A percentile compares a stretch with the other conserved stretches of the same genome.
Evolutionary conservation across 2,888 invertebrate genomes (phyloP).

Genomic region (Clistopyga incitator): DNA sequence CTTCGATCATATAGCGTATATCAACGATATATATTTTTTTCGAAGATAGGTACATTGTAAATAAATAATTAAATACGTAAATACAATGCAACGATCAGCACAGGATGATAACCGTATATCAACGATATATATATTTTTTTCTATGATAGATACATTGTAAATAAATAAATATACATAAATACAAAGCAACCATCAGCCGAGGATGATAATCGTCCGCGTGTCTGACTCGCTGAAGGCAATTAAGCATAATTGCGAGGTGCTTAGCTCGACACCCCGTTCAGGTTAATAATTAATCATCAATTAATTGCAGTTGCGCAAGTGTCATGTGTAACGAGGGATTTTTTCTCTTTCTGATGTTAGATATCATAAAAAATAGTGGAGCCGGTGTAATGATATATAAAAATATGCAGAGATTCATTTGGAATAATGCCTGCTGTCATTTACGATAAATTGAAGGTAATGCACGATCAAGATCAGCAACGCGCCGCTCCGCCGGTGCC

Average conservation of each 20-base stretch:
- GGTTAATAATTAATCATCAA: constrained; percentile 58
- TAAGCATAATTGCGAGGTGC: constrained; percentile 56
- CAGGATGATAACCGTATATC: constrained; percentile 27
- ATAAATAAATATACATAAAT: constrained; percentile 45
- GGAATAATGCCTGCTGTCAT: constrained; percentile 45
- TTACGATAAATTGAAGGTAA: constrained; percentile 62
- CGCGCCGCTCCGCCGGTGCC: constrained; percentile 3
- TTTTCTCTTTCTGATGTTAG: constrained; percentile 8
- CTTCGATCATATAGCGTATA: too few species aligned
- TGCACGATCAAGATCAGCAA: constrained; percentile 59
- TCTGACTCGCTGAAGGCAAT: constrained; percentile 50
- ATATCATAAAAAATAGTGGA: not conserved
- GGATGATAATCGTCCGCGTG: constrained; percentile 36
- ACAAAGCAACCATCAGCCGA: constrained; percentile 43
- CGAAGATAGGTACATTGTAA: too few species aligned
- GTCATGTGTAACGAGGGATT: not conserved
- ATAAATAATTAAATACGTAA: too few species aligned
- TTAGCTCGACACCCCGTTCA: constrained; percentile 42
- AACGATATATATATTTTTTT: too few species aligned
- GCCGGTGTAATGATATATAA: not conserved
- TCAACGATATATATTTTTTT: too few species aligned
- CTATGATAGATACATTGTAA: too few species aligned
- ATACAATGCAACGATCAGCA: constrained; percentile 45
- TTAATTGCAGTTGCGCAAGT: constrained; percentile 53
- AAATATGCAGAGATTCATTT: constrained; percentile 40